Base-by-base conservation (phyloP, 2,888 invertebrate genomes). In the Trypoxylon attenuatum region DNA sequence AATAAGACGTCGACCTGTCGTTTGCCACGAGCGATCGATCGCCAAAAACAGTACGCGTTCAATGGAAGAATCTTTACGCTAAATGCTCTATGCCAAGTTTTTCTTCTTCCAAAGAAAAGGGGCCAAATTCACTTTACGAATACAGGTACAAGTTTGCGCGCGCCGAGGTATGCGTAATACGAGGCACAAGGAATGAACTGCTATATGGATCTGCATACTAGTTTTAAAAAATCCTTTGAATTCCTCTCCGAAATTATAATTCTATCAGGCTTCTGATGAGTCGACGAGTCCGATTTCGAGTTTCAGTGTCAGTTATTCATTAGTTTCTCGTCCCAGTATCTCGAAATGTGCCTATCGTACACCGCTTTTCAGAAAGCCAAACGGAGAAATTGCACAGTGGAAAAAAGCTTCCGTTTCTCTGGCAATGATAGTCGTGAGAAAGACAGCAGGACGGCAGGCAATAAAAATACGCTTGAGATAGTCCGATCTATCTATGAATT, bases 91-190 rank as follows among this genome's bases (percentile, higher is more conserved):
- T 59, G 71, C 69, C 64, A 69, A 63, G 68, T 68, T 75, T 33
- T 70, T 75, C 70, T 75, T 75, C 75, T 75, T 75, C 75, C 75
- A 73, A 76, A 73, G 70, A 63, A 72, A 68, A 73, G 76, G 76
- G 76, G 72, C 76, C 76, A 76, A 76, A 73, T 72, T 63, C 56
- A 66, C 33, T 59, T 54, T 61, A 46, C 38, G 58, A 41, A 23
- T 55, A 52, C 41, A 56, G 61, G 33, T 38, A 52, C n/a, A 39
- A 42, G 25, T 18, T 33, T 22, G 25, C 13, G 46, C 15, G 39
- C 55, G 25, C 38, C 27, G 19, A 25, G 13, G 21, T 1, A 10
- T 52, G 23, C 47, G 56, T 47, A 33, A 51, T 47, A 29, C 29
- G 18, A 18, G 61, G 23, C 47, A 16, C 42, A 43, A 49, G 16